Percentiles rank a stretch among this genome's conserved stretches.
Conservation (phyloP, 2,797 vertebrate genomes). For the Amniataba percoides region DNA sequence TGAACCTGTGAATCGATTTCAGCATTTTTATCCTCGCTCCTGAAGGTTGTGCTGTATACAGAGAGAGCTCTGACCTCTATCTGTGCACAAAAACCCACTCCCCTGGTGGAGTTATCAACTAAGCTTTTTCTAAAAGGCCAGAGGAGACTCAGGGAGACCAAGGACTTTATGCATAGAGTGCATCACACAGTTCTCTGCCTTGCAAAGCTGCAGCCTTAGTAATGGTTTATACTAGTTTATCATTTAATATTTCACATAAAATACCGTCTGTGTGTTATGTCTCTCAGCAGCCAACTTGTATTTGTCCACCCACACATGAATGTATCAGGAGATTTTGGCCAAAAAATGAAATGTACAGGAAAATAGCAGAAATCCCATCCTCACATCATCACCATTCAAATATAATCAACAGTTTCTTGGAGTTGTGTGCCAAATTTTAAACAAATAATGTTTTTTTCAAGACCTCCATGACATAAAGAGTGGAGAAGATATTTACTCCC, state of each 20-base stretch:
- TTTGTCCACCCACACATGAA: constrained; percentile 38
- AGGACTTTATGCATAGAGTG: constrained; percentile 19
- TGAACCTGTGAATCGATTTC: constrained; percentile 24
- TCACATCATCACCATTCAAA: constrained; percentile 21
- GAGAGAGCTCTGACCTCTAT: constrained; percentile 53
- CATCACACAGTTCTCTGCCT: constrained; percentile 28
- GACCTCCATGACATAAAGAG: constrained; percentile 3
- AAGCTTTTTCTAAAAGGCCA: constrained; percentile 55
- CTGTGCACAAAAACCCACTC: constrained; percentile 34
- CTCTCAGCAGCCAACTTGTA: constrained; percentile 27
- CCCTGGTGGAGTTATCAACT: constrained; percentile 39
- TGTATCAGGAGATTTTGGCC: constrained; percentile 10
- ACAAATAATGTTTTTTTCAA: not conserved
- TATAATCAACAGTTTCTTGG: not conserved
- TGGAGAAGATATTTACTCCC: constrained; percentile 1
- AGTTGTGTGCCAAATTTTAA: not conserved
- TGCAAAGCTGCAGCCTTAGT: constrained; percentile 24
- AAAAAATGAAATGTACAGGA: constrained; percentile 24
- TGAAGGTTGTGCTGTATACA: constrained; percentile 40
- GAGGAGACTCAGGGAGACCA: constrained; percentile 15
- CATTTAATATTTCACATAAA: constrained; percentile 43
- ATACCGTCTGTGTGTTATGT: constrained; percentile 1
- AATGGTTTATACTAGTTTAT: constrained; percentile 13
- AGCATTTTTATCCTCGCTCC: constrained; percentile 30
- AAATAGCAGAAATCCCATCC: constrained; percentile 21